Conservation (phyloP, 2,113 vertebrate species). For the Tachysurus fulvidraco region DNA sequence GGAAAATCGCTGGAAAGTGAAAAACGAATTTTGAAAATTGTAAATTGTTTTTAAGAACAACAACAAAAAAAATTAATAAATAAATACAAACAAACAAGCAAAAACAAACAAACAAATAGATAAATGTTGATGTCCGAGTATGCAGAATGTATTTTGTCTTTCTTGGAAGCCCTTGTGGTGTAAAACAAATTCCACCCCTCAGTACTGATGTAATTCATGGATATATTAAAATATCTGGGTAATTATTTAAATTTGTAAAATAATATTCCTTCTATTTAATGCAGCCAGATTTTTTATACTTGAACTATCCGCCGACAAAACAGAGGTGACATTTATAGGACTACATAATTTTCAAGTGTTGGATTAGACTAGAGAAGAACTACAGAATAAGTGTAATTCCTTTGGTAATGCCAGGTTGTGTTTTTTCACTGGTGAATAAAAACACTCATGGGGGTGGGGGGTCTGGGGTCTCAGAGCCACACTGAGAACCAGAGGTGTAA, state of each 20-base stretch:
- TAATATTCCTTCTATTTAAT: not conserved
- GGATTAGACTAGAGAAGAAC: not conserved
- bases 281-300: not conserved
- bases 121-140: not conserved
- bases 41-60: not conserved
- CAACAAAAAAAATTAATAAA: too few relatives aligned
- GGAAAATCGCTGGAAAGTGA: constrained; percentile 85
- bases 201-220: not conserved
- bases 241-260: not conserved
- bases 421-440: not conserved
- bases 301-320: not conserved
- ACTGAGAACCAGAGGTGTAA: not conserved
- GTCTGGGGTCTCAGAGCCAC: not conserved
- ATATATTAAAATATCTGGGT: not conserved
- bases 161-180: too few relatives aligned
- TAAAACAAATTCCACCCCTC: not conserved
- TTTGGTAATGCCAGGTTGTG: too few relatives aligned
- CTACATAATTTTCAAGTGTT: not conserved
- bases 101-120: too few relatives aligned
- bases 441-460: too few relatives aligned
- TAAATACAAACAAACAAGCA: too few relatives aligned
- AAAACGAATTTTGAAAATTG: constrained; percentile 34
- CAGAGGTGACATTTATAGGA: not conserved
- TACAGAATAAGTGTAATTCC: not conserved
- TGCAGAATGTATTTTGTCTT: not conserved